phyloP scores from a whole-genome alignment of 2,113 vertebrate genomes.

The Salvelinus namaycush region DNA sequence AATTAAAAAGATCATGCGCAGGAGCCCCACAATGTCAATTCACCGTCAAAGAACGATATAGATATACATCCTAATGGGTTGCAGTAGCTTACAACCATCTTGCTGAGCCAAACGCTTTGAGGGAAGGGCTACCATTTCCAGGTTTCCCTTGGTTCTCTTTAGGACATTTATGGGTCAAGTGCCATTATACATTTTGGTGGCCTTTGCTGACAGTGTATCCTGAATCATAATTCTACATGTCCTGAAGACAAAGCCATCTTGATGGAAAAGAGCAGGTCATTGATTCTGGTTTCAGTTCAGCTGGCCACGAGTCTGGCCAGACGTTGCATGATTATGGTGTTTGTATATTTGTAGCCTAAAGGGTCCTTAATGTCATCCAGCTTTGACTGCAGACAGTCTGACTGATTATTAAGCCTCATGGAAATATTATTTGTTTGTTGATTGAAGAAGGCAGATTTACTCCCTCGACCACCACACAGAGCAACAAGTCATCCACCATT shows the following conservation, averaged over 20 bases:
- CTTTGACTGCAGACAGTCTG: not conserved
- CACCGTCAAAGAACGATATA: too few species aligned
- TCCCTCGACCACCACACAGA: constrained; percentile 19
- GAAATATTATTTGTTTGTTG: constrained; percentile 11
- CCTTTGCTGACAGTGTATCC: not conserved
- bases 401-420: not conserved
- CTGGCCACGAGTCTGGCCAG: not conserved
- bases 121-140: too few species aligned
- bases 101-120: too few species aligned
- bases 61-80: too few species aligned
- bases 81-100: too few species aligned
- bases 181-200: too few species aligned
- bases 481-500: constrained; percentile 6
- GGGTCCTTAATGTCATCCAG: not conserved
- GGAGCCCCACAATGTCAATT: too few species aligned
- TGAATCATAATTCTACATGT: not conserved
- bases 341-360: constrained; percentile 1
- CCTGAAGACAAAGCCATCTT: not conserved
- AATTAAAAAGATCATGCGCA: too few species aligned
- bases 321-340: not conserved
- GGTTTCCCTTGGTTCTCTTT: not conserved
- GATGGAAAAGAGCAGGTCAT: not conserved
- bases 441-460: constrained; percentile 15
- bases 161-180: too few species aligned
- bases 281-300: not conserved